Evolutionary conservation across 1,140 invertebrate species (phyloP).

Genomic region (Aphaenogaster floridana): DNA sequence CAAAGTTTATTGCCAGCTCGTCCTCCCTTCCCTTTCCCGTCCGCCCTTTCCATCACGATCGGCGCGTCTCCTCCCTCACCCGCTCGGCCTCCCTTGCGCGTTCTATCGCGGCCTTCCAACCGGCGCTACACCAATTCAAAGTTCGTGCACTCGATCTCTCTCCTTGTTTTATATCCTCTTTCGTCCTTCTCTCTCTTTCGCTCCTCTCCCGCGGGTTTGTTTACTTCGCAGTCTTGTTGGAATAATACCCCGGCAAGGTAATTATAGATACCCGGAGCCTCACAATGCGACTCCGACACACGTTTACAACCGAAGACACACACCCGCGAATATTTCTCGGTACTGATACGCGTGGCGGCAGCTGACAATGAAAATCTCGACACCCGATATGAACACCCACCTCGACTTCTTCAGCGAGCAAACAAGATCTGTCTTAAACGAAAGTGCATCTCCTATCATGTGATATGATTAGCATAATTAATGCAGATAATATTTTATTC

Average conservation of each 20-base stretch:
- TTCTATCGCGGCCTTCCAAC: slow-evolving; percentile 64
- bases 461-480: slow-evolving; percentile 11
- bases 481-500: not conserved
- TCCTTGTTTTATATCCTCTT: slow-evolving; percentile 33
- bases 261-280: slow-evolving; percentile 74
- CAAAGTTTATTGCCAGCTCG: slow-evolving; percentile 81
- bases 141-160: slow-evolving; percentile 55
- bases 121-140: slow-evolving; percentile 49
- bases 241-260: slow-evolving; percentile 76
- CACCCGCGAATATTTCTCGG: slow-evolving; percentile 41
- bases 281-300: slow-evolving; percentile 64
- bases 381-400: slow-evolving; percentile 38
- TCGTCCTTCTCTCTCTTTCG: slow-evolving; percentile 32
- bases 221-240: slow-evolving; percentile 77
- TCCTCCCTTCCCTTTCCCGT: slow-evolving; percentile 28
- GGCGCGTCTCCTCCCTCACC: slow-evolving; percentile 47
- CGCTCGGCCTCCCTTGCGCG: slow-evolving; percentile 35
- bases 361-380: slow-evolving; percentile 13
- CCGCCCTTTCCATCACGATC: slow-evolving; percentile 70
- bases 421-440: not conserved
- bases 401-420: not conserved
- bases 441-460: not conserved
- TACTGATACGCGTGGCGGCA: slow-evolving; percentile 44
- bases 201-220: slow-evolving; percentile 73
- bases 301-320: slow-evolving; percentile 47